Evolutionary conservation across 1,140 invertebrate genomes (phyloP).

Genomic region (Eciton burchellii): DNA sequence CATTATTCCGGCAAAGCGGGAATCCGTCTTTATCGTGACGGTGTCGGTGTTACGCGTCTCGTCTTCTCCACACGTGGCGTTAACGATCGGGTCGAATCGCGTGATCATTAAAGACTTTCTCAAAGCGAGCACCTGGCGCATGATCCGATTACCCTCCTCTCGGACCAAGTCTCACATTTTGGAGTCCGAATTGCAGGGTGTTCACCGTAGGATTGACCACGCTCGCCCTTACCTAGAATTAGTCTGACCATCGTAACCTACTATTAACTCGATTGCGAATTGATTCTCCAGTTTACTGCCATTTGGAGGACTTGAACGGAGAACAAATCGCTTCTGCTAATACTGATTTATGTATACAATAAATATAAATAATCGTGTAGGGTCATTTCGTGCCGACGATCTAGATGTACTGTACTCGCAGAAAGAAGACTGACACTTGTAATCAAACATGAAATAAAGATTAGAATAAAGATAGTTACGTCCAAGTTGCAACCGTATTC

Average conservation of each 20-base stretch:
- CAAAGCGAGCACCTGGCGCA: constrained; percentile 61
- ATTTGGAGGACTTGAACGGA: constrained; percentile 61
- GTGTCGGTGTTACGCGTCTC: constrained; percentile 6
- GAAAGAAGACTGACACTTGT: neutral
- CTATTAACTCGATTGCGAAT: constrained; percentile 79
- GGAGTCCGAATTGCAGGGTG: constrained; percentile 56
- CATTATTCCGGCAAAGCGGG: neutral
- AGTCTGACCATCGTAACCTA: constrained; percentile 72
- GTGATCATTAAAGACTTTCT: constrained; percentile 60
- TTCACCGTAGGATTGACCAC: constrained; percentile 56
- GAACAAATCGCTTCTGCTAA: constrained; percentile 29
- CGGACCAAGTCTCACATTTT: constrained; percentile 51
- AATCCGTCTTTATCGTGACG: neutral
- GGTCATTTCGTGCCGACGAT: neutral
- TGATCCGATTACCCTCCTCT: constrained; percentile 46
- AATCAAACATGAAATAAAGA: neutral
- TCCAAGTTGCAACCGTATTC: too few species aligned
- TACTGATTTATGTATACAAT: neutral
- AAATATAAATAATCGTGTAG: constrained; percentile 4
- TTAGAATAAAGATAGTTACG: neutral
- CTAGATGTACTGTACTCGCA: neutral
- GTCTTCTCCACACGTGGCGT: neutral
- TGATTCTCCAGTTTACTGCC: constrained; percentile 78
- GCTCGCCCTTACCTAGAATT: constrained; percentile 62
- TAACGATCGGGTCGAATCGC: constrained; percentile 34